Evolutionary conservation across 2,888 invertebrate species (phyloP), one percentile per base, ranked within the genome.

Genomic region (Drosophila kanekoi): DNA sequence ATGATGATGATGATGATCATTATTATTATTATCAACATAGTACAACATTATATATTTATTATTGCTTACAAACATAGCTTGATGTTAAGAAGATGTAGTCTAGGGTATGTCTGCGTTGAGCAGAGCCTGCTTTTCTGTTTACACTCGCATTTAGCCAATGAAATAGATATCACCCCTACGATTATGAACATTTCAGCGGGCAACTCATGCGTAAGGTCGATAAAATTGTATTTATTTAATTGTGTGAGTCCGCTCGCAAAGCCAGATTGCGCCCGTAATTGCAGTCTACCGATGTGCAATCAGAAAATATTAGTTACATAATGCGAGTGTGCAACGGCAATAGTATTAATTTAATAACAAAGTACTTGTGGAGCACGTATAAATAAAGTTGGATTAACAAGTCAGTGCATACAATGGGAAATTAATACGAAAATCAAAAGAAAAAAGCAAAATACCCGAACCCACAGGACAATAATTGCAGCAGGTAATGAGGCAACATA

Each of bases 201-300:
- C 67, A 81, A 62, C 49, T 82, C 83, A 86, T 82, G 78, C 65
- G 81, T 71, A 71, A 84, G 53, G 23, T 59, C 67, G 74, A 87
- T 81, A 87, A 84, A 78, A 69, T 61, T 72, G 60, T 23, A 43
- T 35, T 73, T 10, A 23, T 54, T 80, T 66, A 45, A 72, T 59
- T 65, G 63, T 33, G 32, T 49, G 60, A 45, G 44, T 33, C 20
- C 33, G 23, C 18, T 14, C 28, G 16, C 10, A 37, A 13, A 53
- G 20, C 56, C 72, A 52, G 64, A 68, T 77, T 65, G 74, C 48
- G 47, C 16, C 13, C 33, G 49, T 70, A 75, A 74, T 82, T 66
- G 82, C 70, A 54, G 49, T 40, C 14, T 4, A 41, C 6, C n/a
- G 62, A 52, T 65, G 51, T 53, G 61, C 51, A 60, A 85, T 82